Evolutionary conservation across 2,888 invertebrate species (phyloP).

Genomic region (Cerastoderma edule): DNA sequence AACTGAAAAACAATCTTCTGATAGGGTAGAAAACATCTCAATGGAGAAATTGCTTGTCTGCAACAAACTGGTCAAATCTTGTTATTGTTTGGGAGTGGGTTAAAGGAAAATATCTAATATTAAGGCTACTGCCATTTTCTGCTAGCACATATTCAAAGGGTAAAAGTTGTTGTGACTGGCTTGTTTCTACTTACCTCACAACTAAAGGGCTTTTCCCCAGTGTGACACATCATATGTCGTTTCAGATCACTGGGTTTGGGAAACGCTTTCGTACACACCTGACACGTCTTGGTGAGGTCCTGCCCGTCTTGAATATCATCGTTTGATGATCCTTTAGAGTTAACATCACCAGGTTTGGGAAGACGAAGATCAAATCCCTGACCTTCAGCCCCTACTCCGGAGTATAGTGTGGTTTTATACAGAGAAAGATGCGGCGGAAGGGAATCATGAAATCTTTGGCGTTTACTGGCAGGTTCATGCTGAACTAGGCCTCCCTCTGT

Average conservation of each 20-base stretch:
- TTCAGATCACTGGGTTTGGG: conserved; percentile 80
- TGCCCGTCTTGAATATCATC: conserved; percentile 21
- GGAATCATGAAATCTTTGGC: conserved; percentile 24
- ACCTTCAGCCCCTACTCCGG: conserved; percentile 1
- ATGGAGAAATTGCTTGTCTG: too few species aligned
- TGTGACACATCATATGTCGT: conserved; percentile 81
- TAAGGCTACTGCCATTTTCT: too few species aligned
- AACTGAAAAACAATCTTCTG: too few species aligned
- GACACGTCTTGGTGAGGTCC: conserved; percentile 61
- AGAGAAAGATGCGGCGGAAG: conserved; percentile 25
- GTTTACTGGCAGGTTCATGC: conserved; percentile 34
- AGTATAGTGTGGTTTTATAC: conserved; percentile 41
- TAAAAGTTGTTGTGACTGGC: too few species aligned
- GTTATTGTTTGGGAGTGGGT: too few species aligned
- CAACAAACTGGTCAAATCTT: too few species aligned
- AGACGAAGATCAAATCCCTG: conserved; percentile 19
- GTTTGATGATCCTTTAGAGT: conserved; percentile 7
- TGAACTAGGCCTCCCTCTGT: background rate
- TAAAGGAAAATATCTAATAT: too few species aligned
- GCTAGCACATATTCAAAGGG: too few species aligned
- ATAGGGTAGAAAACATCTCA: too few species aligned
- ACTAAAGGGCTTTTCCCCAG: conserved; percentile 79
- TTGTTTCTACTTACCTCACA: conserved; percentile 75
- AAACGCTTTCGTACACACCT: conserved; percentile 77
- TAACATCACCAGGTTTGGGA: conserved; percentile 5